A percentile compares a stretch with the other conserved stretches of the same genome.
Evolutionary conservation across 2,113 vertebrate species (phyloP).

Genomic region (Trematocara macrostoma): DNA sequence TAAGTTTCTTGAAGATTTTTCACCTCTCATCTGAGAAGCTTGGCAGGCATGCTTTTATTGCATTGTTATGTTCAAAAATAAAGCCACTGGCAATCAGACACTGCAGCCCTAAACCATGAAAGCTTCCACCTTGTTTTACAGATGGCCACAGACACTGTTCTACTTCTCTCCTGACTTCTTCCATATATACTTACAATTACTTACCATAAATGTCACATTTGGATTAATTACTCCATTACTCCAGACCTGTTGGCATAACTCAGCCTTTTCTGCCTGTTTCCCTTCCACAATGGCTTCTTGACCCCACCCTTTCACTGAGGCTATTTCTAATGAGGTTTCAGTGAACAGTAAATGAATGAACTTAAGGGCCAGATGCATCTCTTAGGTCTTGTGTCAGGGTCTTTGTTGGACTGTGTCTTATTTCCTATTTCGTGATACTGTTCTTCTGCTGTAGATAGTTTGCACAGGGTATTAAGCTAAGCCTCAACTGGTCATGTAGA

Average conservation of each 20-base stretch:
- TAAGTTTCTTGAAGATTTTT: background rate
- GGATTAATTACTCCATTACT: background rate
- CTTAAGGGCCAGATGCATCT: background rate
- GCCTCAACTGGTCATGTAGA: background rate
- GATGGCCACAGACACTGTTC: background rate
- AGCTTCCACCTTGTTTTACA: background rate
- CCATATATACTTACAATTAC: background rate
- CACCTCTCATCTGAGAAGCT: background rate
- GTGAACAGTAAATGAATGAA: background rate
- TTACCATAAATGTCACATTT: background rate
- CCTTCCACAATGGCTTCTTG: background rate
- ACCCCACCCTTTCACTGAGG: background rate
- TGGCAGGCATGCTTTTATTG: background rate
- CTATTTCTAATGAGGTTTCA: background rate
- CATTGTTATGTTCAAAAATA: background rate
- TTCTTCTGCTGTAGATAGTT: background rate
- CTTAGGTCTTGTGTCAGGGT: background rate
- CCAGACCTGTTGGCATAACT: background rate
- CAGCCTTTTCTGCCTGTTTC: background rate
- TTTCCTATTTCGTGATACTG: background rate
- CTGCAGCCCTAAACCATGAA: background rate
- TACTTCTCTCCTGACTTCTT: background rate
- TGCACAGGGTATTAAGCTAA: background rate
- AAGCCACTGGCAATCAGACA: background rate
- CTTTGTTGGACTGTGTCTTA: background rate